phyloP scores from a whole-genome alignment of 2,113 vertebrate genomes.

The Sclerurus mexicanus region DNA sequence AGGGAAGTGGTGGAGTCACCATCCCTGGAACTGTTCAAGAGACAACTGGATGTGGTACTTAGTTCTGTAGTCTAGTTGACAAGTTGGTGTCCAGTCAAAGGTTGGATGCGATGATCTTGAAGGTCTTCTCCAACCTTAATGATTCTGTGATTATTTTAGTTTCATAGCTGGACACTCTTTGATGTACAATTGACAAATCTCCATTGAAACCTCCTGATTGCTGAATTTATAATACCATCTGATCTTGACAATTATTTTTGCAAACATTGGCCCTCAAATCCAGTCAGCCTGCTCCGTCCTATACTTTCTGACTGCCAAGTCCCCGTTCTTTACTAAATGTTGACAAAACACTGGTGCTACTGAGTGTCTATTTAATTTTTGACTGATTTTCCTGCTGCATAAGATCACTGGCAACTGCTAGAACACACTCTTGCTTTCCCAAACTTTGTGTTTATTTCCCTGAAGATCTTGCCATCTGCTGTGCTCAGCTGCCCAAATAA shows the following conservation, averaged over 20 bases:
- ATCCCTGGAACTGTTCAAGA: background rate
- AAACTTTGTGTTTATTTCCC: constrained; percentile 70
- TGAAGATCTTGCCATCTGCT: constrained; percentile 61
- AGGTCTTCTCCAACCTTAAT: background rate
- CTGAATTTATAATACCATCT: constrained; percentile 62
- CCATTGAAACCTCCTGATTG: constrained; percentile 42
- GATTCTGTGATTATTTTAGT: background rate
- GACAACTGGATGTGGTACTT: background rate
- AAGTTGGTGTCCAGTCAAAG: background rate
- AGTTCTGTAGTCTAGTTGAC: background rate
- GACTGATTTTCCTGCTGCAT: constrained; percentile 32
- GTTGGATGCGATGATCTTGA: background rate
- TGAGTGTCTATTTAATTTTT: constrained; percentile 62
- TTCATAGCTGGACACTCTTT: background rate
- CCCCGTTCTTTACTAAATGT: constrained; percentile 29
- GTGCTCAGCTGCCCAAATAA: constrained; percentile 50
- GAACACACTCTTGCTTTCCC: constrained; percentile 65
- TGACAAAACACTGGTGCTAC: constrained; percentile 71
- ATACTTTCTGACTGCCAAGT: constrained; percentile 45
- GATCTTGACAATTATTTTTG: constrained; percentile 54
- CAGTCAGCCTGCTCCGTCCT: constrained; percentile 51
- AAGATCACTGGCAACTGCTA: constrained; percentile 64
- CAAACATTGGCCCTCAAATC: constrained; percentile 33
- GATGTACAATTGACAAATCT: constrained; percentile 17
- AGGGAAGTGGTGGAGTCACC: no score